Conservation (phyloP, 2,888 invertebrate species). For the Sphinx pinastri region DNA sequence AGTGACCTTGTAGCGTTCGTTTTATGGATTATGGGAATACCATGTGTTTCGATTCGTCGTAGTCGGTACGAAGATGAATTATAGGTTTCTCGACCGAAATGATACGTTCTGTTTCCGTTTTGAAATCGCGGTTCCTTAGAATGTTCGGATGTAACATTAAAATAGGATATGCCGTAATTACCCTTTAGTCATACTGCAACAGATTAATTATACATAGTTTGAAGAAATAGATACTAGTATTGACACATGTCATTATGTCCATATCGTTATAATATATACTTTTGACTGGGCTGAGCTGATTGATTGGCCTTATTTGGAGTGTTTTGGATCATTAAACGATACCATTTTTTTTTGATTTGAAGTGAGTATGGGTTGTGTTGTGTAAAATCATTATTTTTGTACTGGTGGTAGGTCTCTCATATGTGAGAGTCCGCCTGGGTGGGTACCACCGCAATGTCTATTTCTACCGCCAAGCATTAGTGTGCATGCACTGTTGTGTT, state of each 20-base stretch:
- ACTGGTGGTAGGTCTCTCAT: too few species aligned
- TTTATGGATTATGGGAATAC: slow-evolving; percentile 12
- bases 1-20: neutral
- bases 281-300: neutral
- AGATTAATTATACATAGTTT: neutral
- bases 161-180: neutral
- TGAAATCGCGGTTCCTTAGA: neutral
- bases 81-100: neutral
- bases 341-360: neutral
- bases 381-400: neutral
- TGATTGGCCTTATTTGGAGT: slow-evolving; percentile 1
- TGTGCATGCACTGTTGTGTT: too few species aligned
- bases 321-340: slow-evolving; percentile 1
- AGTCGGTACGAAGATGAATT: neutral
- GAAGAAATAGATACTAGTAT: neutral
- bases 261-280: neutral
- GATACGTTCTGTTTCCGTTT: neutral
- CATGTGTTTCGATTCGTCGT: neutral
- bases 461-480: too few species aligned
- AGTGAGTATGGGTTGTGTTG: neutral
- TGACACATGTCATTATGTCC: neutral
- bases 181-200: neutral
- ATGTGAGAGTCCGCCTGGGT: too few species aligned
- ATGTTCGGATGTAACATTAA: neutral
- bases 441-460: too few species aligned